Percentiles rank a stretch among this genome's conserved stretches.
Conservation (phyloP, 2,888 invertebrate genomes). For the Plebejus melissa region DNA sequence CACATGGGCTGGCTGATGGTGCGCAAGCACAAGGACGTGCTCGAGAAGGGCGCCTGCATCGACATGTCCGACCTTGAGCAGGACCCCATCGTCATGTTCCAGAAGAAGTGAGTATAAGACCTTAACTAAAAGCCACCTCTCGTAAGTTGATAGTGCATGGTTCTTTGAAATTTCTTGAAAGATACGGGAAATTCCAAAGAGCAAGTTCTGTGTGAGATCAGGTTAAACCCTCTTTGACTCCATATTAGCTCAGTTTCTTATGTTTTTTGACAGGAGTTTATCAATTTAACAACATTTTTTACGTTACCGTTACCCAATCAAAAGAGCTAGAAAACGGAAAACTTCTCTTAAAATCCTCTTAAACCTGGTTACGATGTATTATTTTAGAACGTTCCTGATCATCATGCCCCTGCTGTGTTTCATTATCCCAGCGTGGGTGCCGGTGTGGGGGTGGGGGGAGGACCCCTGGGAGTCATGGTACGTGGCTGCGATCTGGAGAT, state of each 20-base stretch:
- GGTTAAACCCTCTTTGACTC: no score
- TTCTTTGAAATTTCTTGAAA: neutral
- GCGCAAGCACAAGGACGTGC: conserved; percentile 94
- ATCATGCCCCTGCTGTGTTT: conserved; percentile 89
- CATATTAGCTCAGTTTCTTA: no score
- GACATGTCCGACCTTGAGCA: conserved; percentile 91
- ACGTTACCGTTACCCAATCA: neutral
- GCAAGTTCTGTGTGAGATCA: neutral
- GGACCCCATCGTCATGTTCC: conserved; percentile 92
- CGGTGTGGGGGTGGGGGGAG: conserved; percentile 88
- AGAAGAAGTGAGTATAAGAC: conserved; percentile 83
- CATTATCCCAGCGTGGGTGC: conserved; percentile 87
- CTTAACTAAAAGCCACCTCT: no score
- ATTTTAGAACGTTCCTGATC: conserved; percentile 84
- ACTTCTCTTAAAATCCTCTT: neutral
- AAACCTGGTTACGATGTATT: neutral
- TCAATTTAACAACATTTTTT: no score
- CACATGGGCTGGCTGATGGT: conserved; percentile 96
- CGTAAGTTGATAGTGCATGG: neutral
- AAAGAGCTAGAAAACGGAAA: neutral
- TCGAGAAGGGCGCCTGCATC: conserved; percentile 87
- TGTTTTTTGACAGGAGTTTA: no score
- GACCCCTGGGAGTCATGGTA: conserved; percentile 86
- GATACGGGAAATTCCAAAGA: no score
- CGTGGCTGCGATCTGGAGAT: conserved; percentile 85